phyloP scores from a whole-genome alignment of 1,140 invertebrate genomes.

The Muscidifurax raptorellus region DNA sequence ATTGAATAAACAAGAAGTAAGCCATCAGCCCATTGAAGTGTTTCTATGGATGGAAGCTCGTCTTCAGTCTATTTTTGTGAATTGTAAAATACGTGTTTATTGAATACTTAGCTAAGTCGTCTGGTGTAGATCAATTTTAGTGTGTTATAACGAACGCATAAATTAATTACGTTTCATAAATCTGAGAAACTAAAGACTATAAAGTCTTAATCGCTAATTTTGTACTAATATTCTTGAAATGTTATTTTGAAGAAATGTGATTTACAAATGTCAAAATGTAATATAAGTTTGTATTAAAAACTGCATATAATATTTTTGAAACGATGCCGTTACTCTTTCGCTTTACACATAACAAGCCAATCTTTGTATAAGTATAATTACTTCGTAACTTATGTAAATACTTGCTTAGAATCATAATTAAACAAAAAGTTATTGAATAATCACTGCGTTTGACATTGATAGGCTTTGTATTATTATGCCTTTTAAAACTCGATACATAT shows the following conservation, averaged over 20 bases:
- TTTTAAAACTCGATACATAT: too few relatives aligned
- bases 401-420: too few relatives aligned
- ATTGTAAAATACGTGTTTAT: slow-evolving; percentile 17
- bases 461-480: too few relatives aligned
- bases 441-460: too few relatives aligned
- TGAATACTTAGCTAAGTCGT: neutral
- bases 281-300: neutral
- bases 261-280: neutral
- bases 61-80: slow-evolving; percentile 76
- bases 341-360: too few relatives aligned
- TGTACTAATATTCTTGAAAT: neutral
- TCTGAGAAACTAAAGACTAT: too few relatives aligned
- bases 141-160: neutral
- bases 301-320: neutral
- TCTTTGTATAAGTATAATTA: too few relatives aligned
- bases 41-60: slow-evolving; percentile 85
- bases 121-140: neutral
- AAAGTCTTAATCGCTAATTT: too few relatives aligned
- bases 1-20: slow-evolving; percentile 93
- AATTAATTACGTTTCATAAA: neutral
- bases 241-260: neutral
- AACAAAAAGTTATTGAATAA: too few relatives aligned
- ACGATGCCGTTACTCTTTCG: too few relatives aligned
- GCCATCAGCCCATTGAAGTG: slow-evolving; percentile 92
- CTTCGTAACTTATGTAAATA: too few relatives aligned